Evolutionary conservation across 2,113 vertebrate genomes (phyloP), one percentile per base, ranked within the genome.

Genomic region (Periophthalmus modestus): DNA sequence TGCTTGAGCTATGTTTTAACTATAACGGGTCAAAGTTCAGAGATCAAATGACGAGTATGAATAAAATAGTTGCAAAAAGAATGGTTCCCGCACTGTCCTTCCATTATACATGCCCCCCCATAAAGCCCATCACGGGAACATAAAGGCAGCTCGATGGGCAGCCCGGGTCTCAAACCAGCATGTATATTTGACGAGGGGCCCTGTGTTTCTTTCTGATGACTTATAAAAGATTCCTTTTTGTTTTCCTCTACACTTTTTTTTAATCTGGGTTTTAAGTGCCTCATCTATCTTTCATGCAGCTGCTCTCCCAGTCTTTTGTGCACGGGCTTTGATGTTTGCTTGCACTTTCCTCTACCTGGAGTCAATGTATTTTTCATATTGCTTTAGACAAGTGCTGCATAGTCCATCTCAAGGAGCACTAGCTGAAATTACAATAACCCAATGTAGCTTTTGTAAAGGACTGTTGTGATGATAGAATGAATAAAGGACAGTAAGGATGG

Each of bases 101-200:
- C 88, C 92, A 96, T 96, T 95, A 97, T 96, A 94, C 92, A 97
- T 96, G 87, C 85, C 81, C 89, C 80, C 85, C 93, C 92, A 94
- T 94, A 90, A 94, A 94, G 91, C 88, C 88, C 92, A 92, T 91
- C 89, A 80, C 75, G 68, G 70, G 9, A 73, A 80, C 79, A 71
- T 76, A 71, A 76, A 58, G 69, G 65, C 72, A 23, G 52, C 34
- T 71, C 65, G 54, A 46, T 11, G 91, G 92, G 92, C 93, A 90
- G 89, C 90, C 84, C 78, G 79, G 91, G 90, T 93, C 88, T 65
- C 92, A 73, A 94, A 93, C 92, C 92, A 86, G 74, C 83, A 94
- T 94, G 89, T 91, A 94, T 93, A 90, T 92, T 93, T 93, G 84
- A 90, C 80, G 79, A 89, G 85, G 76, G 73, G 72, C 52, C 52